Percentiles rank a stretch among this genome's conserved stretches.
Conservation (phyloP, 2,113 vertebrate species). For the Macquaria australasica region DNA sequence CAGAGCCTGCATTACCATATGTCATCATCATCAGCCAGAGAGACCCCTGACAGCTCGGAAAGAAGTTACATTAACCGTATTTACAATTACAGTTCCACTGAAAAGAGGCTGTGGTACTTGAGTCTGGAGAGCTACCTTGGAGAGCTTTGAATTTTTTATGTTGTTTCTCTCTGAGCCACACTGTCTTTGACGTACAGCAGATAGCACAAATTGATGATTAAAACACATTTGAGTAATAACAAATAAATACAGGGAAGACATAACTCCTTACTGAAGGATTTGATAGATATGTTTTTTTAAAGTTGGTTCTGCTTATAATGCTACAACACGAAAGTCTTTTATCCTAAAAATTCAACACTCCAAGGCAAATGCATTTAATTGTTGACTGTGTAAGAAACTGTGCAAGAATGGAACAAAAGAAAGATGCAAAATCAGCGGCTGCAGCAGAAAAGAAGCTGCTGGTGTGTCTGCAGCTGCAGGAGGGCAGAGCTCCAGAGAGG, state of each 20-base stretch:
- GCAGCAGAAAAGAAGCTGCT: too few relatives aligned
- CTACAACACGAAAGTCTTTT: neutral
- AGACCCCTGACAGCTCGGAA: slow-evolving; percentile 37
- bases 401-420: too few relatives aligned
- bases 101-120: neutral
- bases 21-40: slow-evolving; percentile 40
- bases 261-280: neutral
- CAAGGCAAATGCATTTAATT: neutral
- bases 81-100: slow-evolving; percentile 4
- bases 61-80: slow-evolving; percentile 37
- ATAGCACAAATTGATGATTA: neutral
- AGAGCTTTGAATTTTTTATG: slow-evolving; percentile 26
- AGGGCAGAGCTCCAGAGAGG: too few relatives aligned
- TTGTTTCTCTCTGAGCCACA: neutral
- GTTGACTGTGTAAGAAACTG: neutral
- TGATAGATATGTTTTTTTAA: neutral
- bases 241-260: neutral
- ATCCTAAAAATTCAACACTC: neutral
- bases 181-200: neutral
- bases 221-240: slow-evolving; percentile 6
- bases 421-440: too few relatives aligned
- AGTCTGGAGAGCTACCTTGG: neutral
- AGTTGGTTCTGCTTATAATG: neutral
- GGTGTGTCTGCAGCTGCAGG: too few relatives aligned
- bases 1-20: slow-evolving; percentile 44